Evolutionary conservation across 2,797 vertebrate species (phyloP), one percentile per base, ranked within the genome.

Genomic region (Amazona finschi): DNA sequence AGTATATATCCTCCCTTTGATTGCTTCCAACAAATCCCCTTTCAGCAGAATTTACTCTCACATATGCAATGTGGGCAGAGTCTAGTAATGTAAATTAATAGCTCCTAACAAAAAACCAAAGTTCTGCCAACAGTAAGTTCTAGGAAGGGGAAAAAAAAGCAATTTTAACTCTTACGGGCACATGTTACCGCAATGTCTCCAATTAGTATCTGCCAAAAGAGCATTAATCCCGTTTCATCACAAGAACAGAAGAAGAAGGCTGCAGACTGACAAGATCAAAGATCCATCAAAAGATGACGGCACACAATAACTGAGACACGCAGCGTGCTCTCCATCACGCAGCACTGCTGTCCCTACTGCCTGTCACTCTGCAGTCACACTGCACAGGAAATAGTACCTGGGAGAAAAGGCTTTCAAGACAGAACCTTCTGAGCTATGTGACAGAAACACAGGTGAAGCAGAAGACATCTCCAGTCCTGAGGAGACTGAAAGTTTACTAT

Each of bases 1-100:
- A 80, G 43, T 7, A 72, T n/a, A 74, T 18, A 85, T 25, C 60
- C 39, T 89, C 60, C 71, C 31, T 65, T 82, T 60, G 15, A 57
- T 39, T 92, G 85, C 83, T 89, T 82, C 67, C 55, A 92, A 62
- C 50, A 76, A 90, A 84, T 53, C 75, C 33, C 50, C 62, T 78
- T 91, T 77, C 87, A 84, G 87, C 43, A 90, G 43, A 73, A 84
- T 86, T 85, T 76, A 73, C 66, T 88, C 76, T 93, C 73, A 89
- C 27, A 86, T 50, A 64, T 10, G 72, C 64, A 64, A 55, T 10
- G 65, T 52, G 36, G 76, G 73, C 66, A 88, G 62, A 78, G 62
- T 61, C 70, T 64, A 84, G 38, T 69, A 77, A 76, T 3, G 2
- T 44, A 82, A 84, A 49, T 74, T 85, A 64, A 67, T 38, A 90